Base-by-base conservation (phyloP, 2,113 vertebrate species). In the Cromileptes altivelis region DNA sequence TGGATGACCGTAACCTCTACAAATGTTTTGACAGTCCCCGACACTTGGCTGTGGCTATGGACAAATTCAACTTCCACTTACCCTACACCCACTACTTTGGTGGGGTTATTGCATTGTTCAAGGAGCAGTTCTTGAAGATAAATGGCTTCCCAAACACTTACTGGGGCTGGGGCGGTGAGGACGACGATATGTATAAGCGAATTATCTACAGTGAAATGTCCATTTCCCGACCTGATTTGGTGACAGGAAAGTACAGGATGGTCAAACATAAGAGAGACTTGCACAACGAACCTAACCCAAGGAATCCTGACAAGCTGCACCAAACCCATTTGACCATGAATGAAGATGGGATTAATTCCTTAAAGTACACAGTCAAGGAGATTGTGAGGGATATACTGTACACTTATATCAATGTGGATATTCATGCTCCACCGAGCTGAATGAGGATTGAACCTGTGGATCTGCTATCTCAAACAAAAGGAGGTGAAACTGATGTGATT, bases 111-210 rank as follows among this genome's bases (percentile, higher is more conserved):
- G 96, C 97, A 55, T 85, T 99, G 72, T 97, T 96, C 90, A 98
- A 97, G 88, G 82, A 96, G 3, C 98, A 99, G 37, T 99, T 94
- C 90, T 85, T 94, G 74, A 96, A 96, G 85, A 98, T 99, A 64
- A 99, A 99, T 12, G 98, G 98, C 81, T 99, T 99, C 89, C 96
- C 98, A 8, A 99, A 99, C 90, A 96, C 96, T 60, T 99, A 97
- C 74, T 99, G 98, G 98, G 98, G 98, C 78, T 99, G 98, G 98
- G 98, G 98, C 58, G 98, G 97, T 0, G 98, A 99, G 95, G 98
- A 99, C 45, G 98, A 99, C 0, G 98, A 99, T 82, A 97, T 99
- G 85, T 98, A 95, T 87, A 96, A 95, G 0, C 74, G 92, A 52
- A 9, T 93, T 27, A 0, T 21, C 18, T 3, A 6, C 42, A 11